These are phyloP conservation scores for Monodelphis domestica DNA, from an alignment of 2,797 vertebrate species.

Conservation along the genomic window DNA sequence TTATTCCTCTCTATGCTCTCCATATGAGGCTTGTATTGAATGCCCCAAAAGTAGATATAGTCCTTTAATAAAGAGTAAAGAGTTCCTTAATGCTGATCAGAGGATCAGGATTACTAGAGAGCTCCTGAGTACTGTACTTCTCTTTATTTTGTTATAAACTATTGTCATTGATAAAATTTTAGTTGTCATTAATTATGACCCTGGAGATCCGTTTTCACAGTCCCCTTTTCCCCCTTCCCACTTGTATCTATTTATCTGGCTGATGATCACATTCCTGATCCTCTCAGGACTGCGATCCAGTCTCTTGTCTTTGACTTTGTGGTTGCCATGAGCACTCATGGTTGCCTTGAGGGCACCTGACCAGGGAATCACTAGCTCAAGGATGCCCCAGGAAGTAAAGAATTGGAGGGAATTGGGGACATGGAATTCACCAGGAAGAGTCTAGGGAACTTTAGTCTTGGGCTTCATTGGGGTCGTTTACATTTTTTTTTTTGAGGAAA, in stretches of 20 bases:
- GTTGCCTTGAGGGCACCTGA: background rate
- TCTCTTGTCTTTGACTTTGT: background rate
- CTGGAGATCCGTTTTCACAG: background rate
- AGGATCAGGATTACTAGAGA: background rate
- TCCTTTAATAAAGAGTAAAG: background rate
- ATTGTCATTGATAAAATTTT: background rate
- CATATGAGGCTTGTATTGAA: background rate
- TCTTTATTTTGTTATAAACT: background rate
- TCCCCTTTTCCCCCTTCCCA: background rate
- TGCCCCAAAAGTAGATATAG: background rate
- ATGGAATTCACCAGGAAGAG: background rate
- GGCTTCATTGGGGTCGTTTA: conserved; percentile 53
- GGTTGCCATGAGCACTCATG: background rate
- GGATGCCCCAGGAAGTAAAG: background rate
- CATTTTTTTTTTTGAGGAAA: conserved; percentile 63
- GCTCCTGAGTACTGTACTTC: background rate
- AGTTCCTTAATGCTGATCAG: background rate
- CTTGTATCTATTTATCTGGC: background rate
- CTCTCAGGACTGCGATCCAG: background rate
- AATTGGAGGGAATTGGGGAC: background rate
- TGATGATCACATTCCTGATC: background rate
- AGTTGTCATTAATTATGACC: background rate
- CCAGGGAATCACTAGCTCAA: background rate
- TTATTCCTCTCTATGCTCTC: background rate
- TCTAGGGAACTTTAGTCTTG: background rate